A percentile compares a stretch with the other conserved stretches of the same genome.
Conservation (phyloP, 2,113 vertebrate genomes). For the Laticauda laticaudata region DNA sequence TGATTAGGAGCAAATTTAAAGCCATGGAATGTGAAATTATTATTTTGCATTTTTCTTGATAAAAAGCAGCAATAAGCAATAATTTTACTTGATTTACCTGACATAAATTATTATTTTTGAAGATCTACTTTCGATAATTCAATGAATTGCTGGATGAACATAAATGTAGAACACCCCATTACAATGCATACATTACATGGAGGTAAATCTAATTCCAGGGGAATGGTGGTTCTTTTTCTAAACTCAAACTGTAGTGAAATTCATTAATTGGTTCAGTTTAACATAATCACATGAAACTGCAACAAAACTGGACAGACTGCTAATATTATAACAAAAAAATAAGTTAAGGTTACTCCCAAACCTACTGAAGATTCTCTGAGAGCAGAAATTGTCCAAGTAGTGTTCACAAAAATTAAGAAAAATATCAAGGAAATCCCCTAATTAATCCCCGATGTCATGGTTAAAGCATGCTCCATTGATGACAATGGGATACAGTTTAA, state of each 20-base stretch:
- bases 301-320: conserved; percentile 61
- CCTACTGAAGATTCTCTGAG: conserved; percentile 63
- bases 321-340: conserved; percentile 71
- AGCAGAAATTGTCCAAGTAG: conserved; percentile 71
- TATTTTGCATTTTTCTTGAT: conserved; percentile 35
- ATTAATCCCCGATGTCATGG: conserved; percentile 54
- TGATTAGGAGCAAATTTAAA: conserved; percentile 59
- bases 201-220: conserved; percentile 51
- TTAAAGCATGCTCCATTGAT: conserved; percentile 47
- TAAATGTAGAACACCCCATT: conserved; percentile 50
- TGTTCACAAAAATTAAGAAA: conserved; percentile 74
- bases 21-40: conserved; percentile 62
- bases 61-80: conserved; percentile 50
- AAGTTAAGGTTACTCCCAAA: conserved; percentile 66
- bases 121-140: conserved; percentile 53
- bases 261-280: conserved; percentile 69
- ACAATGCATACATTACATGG: conserved; percentile 52
- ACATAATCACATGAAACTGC: conserved; percentile 50
- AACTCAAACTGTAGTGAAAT: conserved; percentile 77
- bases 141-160: conserved; percentile 47
- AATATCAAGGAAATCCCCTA: conserved; percentile 55
- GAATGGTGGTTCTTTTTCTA: conserved; percentile 43
- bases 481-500: conserved; percentile 57
- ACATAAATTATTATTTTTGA: conserved; percentile 62
- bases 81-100: conserved; percentile 46